Evolutionary conservation across 2,113 vertebrate genomes (phyloP).

Genomic region (Ctenomys sociabilis): DNA sequence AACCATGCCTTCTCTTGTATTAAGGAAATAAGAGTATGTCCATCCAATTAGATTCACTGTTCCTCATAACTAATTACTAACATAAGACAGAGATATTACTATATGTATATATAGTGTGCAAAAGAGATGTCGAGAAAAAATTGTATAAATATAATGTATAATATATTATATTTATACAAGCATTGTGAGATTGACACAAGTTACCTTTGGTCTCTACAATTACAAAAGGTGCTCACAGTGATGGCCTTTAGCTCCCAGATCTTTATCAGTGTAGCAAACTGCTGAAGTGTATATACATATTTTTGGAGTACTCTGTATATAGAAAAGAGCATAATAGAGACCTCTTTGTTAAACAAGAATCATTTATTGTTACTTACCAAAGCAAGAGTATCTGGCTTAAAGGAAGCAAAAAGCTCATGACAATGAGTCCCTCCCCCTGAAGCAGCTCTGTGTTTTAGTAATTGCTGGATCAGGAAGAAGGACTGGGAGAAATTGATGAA

Average conservation of each 20-base stretch:
- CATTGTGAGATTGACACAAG: background rate
- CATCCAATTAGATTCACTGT: background rate
- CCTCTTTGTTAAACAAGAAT: slow-evolving; percentile 30
- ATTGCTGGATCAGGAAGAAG: background rate
- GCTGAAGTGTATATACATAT: background rate
- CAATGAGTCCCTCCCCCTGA: background rate
- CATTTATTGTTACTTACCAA: background rate
- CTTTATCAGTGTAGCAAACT: background rate
- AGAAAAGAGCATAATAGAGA: background rate
- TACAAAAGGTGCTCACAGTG: background rate
- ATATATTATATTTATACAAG: background rate
- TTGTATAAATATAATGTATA: background rate
- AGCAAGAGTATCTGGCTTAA: background rate
- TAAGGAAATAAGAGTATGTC: slow-evolving; percentile 27
- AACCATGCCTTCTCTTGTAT: background rate
- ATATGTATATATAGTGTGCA: background rate
- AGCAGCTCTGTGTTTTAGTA: background rate
- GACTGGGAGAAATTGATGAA: background rate
- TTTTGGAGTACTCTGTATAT: background rate
- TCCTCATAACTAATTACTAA: background rate
- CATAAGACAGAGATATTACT: background rate
- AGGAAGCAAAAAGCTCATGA: slow-evolving; percentile 19
- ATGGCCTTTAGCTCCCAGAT: background rate
- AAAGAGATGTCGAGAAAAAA: background rate
- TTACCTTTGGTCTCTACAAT: background rate